These are phyloP conservation scores for Tor tambroides DNA, from an alignment of 2,113 vertebrate genomes.

Conservation along the genomic window DNA sequence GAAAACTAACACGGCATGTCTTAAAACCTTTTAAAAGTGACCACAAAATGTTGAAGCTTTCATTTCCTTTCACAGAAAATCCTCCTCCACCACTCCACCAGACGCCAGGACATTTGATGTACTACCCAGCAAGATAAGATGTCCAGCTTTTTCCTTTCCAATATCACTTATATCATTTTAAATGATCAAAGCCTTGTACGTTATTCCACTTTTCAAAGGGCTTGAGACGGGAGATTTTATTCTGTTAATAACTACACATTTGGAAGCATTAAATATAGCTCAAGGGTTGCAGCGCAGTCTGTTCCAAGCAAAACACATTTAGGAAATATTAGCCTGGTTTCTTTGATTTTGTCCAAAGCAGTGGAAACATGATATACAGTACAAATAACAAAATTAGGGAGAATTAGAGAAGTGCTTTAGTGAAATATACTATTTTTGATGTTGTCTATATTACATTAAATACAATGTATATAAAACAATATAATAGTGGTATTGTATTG, in stretches of 20 bases:
- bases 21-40: neutral
- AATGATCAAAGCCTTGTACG: neutral
- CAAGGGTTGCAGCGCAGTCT: conserved; percentile 22
- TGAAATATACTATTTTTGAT: neutral
- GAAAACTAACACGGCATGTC: neutral
- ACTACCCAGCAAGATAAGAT: neutral
- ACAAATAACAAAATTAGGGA: conserved; percentile 31
- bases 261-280: conserved; percentile 50
- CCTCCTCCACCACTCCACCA: neutral
- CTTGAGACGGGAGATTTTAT: conserved; percentile 28
- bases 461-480: neutral
- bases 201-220: conserved; percentile 20
- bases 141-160: neutral
- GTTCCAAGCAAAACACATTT: conserved; percentile 56
- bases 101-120: conserved; percentile 3
- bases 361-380: conserved; percentile 27
- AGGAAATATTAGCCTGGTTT: conserved; percentile 55
- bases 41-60: neutral
- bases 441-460: neutral
- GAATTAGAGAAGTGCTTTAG: conserved; percentile 25
- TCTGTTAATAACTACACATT: conserved; percentile 47
- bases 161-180: neutral
- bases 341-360: conserved; percentile 46
- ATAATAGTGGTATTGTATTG: conserved; percentile 5
- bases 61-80: neutral